Conservation (phyloP, 2,888 invertebrate genomes). For the Macrosoma leucophasiata region DNA sequence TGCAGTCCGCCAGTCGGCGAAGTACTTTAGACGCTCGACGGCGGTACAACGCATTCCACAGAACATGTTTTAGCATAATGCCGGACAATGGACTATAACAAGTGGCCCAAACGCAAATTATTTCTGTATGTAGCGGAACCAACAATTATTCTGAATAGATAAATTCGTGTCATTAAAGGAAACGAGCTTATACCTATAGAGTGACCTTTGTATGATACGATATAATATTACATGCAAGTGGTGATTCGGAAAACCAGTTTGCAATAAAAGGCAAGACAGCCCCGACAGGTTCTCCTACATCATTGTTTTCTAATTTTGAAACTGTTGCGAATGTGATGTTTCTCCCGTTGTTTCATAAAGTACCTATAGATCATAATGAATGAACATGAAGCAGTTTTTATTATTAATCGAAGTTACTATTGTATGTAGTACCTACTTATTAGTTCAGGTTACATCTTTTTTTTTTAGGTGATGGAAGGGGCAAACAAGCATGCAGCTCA, state of each 20-base stretch:
- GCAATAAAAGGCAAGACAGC: slow-evolving; percentile 31
- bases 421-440: no score
- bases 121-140: no score
- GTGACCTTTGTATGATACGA: slow-evolving; percentile 33
- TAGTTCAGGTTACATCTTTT: no score
- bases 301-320: slow-evolving; percentile 16
- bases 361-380: no score
- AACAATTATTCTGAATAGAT: no score
- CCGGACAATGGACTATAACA: slow-evolving; percentile 39
- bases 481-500: no score
- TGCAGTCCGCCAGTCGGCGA: slow-evolving; percentile 10
- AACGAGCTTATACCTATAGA: neutral
- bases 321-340: neutral
- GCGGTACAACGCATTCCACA: slow-evolving; percentile 48
- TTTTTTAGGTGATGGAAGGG: no score
- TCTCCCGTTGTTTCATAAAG: slow-evolving; percentile 3
- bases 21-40: slow-evolving; percentile 23
- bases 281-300: slow-evolving; percentile 36
- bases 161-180: no score
- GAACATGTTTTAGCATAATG: slow-evolving; percentile 57
- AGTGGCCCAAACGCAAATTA: no score
- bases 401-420: no score
- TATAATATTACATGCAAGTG: slow-evolving; percentile 35
- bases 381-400: no score
- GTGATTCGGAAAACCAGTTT: slow-evolving; percentile 51